Base-by-base conservation (phyloP, 1,140 invertebrate genomes). In the Charaxes varanes region DNA sequence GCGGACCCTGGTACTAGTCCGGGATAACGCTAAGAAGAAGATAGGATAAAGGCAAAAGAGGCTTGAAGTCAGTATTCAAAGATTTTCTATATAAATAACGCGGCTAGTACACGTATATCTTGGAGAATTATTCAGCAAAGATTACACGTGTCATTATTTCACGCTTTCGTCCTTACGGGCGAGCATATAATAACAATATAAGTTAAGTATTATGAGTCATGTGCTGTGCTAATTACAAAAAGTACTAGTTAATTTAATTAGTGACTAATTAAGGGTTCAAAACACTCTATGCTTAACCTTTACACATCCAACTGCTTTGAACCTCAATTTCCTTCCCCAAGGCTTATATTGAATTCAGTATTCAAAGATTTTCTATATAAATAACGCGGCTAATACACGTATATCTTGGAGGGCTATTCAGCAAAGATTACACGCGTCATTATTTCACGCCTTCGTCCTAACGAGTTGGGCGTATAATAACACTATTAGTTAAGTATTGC, bases 401-500 rank as follows among this genome's bases (percentile, higher is more conserved):
- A 13, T 30, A 13, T 30, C 26, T 19, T 7, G 18, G 26, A 40
- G 22, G 15, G 23, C 17, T 22, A 19, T 19, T 28, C 28, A 31
- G 15, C 18, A 31, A 26, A 23, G 24, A 37, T 44, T 31, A 36
- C 24, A 36, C 28, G 18, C 22, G 7, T 36, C 27, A 47, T 53
- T 53, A 53, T 41, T 53, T 44, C 27, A 53, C 38, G 44, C 40
- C 42, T 37, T 36, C 22, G 24, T 26, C 24, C 16, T 41, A 48
- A 52, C 36, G 41, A 44, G 43, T 37, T 23, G 22, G 35, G 48
- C 48, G 48, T 48, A 53, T 62, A 62, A 62, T 62, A 62, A 48
- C 41, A 53, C 42, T 67, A 67, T 67, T 62, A 64, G 51, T 56
- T 57, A 55, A 61, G 44, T 53, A 54, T 59, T 47, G 49, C 53